Evolutionary conservation across 2,797 vertebrate genomes (phyloP).

Genomic region (Lagodon rhomboides): DNA sequence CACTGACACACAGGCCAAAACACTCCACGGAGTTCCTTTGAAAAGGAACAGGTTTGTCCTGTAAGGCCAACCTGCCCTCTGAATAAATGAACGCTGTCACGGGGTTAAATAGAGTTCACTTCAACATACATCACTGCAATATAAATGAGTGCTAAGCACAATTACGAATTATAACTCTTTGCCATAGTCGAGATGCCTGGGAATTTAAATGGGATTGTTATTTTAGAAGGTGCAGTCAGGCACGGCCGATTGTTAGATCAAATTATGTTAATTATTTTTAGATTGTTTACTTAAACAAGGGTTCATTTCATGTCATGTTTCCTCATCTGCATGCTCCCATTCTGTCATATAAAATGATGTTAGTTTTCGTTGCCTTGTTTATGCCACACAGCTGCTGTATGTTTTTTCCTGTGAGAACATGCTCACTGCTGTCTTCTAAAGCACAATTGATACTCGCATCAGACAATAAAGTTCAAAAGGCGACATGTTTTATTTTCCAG

Average conservation of each 20-base stretch:
- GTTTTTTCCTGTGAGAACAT: constrained; percentile 10
- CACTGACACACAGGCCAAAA: constrained; percentile 55
- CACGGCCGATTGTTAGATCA: constrained; percentile 5
- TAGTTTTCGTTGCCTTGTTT: constrained; percentile 26
- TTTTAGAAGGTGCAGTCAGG: constrained; percentile 21
- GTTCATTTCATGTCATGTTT: constrained; percentile 12
- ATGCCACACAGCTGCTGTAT: constrained; percentile 13
- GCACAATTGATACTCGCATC: background rate
- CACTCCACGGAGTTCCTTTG: constrained; percentile 49
- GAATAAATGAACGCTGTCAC: constrained; percentile 65
- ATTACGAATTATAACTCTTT: constrained; percentile 32
- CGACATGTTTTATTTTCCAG: constrained; percentile 25
- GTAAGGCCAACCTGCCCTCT: constrained; percentile 60
- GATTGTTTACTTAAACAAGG: constrained; percentile 34
- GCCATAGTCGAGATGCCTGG: constrained; percentile 9
- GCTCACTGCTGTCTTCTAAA: background rate
- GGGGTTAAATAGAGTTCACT: constrained; percentile 74
- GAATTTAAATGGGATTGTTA: constrained; percentile 18
- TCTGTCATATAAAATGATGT: constrained; percentile 31
- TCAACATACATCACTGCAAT: constrained; percentile 51
- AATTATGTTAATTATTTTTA: constrained; percentile 43
- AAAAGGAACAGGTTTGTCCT: constrained; percentile 76
- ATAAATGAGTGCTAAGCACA: constrained; percentile 52
- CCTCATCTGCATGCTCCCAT: constrained; percentile 31
- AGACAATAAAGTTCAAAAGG: constrained; percentile 23